Conservation (phyloP, 2,797 vertebrate species). For the Rousettus madagascariensis region DNA sequence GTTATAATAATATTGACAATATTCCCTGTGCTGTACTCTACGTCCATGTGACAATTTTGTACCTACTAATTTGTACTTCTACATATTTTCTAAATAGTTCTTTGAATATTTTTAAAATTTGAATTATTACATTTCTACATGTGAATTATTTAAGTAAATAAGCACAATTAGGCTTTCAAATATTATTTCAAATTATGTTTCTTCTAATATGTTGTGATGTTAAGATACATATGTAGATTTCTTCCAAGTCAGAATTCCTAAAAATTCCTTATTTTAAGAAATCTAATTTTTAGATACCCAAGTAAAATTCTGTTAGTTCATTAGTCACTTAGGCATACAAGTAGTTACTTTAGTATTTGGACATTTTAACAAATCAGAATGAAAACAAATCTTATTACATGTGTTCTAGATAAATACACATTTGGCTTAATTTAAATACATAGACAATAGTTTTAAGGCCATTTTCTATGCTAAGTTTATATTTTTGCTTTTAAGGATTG, state of each 20-base stretch:
- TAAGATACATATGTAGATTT: background rate
- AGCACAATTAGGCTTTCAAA: background rate
- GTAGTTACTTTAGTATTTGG: background rate
- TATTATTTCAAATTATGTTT: background rate
- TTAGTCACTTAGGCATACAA: background rate
- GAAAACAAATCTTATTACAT: background rate
- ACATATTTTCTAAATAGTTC: background rate
- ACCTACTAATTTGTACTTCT: too few species aligned
- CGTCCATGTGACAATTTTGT: too few species aligned
- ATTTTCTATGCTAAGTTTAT: background rate
- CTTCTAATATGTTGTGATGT: background rate
- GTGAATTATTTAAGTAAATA: background rate
- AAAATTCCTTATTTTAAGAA: background rate
- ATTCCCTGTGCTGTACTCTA: too few species aligned
- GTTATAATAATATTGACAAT: too few species aligned
- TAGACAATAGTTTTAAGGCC: background rate
- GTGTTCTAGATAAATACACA: background rate
- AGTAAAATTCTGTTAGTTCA: background rate
- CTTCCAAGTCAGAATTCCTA: background rate
- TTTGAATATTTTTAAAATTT: background rate
- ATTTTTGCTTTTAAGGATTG: conserved; percentile 3
- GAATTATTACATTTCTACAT: background rate
- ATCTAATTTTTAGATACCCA: background rate
- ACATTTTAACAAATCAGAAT: background rate
- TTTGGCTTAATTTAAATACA: background rate